Percentiles rank a stretch among this genome's conserved stretches.
Conservation (phyloP, 2,888 invertebrate genomes). For the Aleiodes alternator region DNA sequence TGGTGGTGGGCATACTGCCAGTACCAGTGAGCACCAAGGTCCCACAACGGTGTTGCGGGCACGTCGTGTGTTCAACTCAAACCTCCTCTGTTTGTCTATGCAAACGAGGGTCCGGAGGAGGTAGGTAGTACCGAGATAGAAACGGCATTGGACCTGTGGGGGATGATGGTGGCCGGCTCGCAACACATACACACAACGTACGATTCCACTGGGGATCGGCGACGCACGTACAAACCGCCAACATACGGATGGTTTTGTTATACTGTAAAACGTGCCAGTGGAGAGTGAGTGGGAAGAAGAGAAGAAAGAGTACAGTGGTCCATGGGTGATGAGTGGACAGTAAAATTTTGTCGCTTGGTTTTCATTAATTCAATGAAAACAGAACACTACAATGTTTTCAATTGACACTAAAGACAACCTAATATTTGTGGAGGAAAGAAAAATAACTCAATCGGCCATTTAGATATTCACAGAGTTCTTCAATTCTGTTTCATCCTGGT, state of each 20-base stretch:
- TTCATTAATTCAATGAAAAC: slow-evolving; percentile 68
- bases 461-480: slow-evolving; percentile 40
- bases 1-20: slow-evolving; percentile 33
- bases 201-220: slow-evolving; percentile 19
- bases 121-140: neutral
- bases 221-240: slow-evolving; percentile 29
- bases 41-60: slow-evolving; percentile 50
- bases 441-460: slow-evolving; percentile 23
- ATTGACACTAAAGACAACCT: slow-evolving; percentile 41
- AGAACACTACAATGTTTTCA: slow-evolving; percentile 47
- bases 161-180: slow-evolving; percentile 5
- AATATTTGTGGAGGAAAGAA: slow-evolving; percentile 14
- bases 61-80: slow-evolving; percentile 61
- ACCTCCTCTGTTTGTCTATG: slow-evolving; percentile 70
- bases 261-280: slow-evolving; percentile 32
- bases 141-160: slow-evolving; percentile 32
- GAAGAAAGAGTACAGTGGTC: neutral
- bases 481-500: slow-evolving; percentile 9
- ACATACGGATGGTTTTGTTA: slow-evolving; percentile 34
- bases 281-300: neutral
- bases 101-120: slow-evolving; percentile 64
- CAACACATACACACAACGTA: slow-evolving; percentile 25
- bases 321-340: slow-evolving; percentile 28
- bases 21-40: slow-evolving; percentile 23
- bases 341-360: slow-evolving; percentile 39